Base-by-base conservation (phyloP, 2,888 invertebrate genomes). In the Drosophila falleni region DNA sequence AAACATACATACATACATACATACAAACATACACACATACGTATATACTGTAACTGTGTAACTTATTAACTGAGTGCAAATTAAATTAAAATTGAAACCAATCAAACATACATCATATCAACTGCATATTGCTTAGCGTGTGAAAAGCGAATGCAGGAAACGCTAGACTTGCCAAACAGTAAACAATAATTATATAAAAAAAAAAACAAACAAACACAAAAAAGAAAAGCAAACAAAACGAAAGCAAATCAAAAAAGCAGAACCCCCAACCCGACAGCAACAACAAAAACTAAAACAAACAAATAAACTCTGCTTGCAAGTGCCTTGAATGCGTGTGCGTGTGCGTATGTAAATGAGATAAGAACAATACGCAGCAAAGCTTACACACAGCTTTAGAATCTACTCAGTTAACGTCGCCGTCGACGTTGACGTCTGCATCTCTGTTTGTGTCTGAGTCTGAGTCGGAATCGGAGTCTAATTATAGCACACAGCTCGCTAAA, bases 401-500 rank as follows among this genome's bases (percentile, higher is more conserved):
- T 29, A 8, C 50, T 37, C 19, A 44, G 23, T 47, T 60, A 29
- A 26, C 54, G 33, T 61, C 35, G 15, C 11, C 53, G 37, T 61
- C 39, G 13, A 19, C 31, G 39, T 23, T 31, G 15, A 56, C 41
- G 37, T 42, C 42, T 33, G 42, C 42, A 55, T 44, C 54, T 26
- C 11, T 16, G 53, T 29, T 54, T 29, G 16, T 16, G 53, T 29
- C 62, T 26, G 16, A 35, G 76, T 61, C 78, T 15, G 56, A 49
- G 58, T 60, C 70, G 50, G 55, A 49, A 41, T 76, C 56, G 51
- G 31, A 49, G 51, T 79, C 81, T 81, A 81, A 81, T 83, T 80
- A 87, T 81, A 87, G 81, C 56, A 54, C 75, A 64, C 31, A 66
- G 60, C 39, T 44, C 59, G 81, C 82, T 83, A 83, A 79, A 83